Conservation (phyloP, 2,888 invertebrate species). For the Stictocephala bisonia region DNA sequence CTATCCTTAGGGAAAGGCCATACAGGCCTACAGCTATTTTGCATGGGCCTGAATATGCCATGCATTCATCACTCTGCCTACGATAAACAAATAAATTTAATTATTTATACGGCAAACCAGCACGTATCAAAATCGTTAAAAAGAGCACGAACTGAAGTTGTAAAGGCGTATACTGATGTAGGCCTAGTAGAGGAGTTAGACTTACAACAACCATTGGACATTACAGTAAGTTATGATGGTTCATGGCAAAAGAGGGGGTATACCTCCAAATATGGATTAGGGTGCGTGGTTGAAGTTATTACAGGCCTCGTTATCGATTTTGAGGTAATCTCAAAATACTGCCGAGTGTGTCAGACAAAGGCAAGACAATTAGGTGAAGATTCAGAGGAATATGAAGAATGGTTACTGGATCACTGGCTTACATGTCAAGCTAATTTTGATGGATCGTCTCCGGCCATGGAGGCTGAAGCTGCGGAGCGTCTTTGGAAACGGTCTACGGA, state of each 20-base stretch:
- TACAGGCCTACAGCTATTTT: too few relatives aligned
- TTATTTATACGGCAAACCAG: too few relatives aligned
- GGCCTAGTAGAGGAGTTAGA: too few relatives aligned
- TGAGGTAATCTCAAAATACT: slow-evolving; percentile 27
- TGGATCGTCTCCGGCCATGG: slow-evolving; percentile 15
- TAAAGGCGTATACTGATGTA: too few relatives aligned
- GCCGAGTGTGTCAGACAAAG: slow-evolving; percentile 19
- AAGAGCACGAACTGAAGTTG: too few relatives aligned
- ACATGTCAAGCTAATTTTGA: slow-evolving; percentile 27
- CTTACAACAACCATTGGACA: not conserved
- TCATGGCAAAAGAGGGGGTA: slow-evolving; percentile 10
- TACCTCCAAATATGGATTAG: slow-evolving; percentile 7
- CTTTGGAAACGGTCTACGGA: slow-evolving; percentile 28
- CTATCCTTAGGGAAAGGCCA: too few relatives aligned
- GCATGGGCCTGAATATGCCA: too few relatives aligned
- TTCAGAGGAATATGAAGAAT: slow-evolving; percentile 10
- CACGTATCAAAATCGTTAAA: too few relatives aligned
- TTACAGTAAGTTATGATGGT: slow-evolving; percentile 20
- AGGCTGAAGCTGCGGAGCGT: not conserved
- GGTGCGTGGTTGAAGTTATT: slow-evolving; percentile 19
- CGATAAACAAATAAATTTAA: too few relatives aligned
- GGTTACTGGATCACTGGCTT: slow-evolving; percentile 14
- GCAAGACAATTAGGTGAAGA: not conserved
- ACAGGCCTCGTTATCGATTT: slow-evolving; percentile 11
- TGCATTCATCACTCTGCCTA: too few relatives aligned